Evolutionary conservation across 2,888 invertebrate genomes (phyloP).

Genomic region (Diaprepes abbreviatus): DNA sequence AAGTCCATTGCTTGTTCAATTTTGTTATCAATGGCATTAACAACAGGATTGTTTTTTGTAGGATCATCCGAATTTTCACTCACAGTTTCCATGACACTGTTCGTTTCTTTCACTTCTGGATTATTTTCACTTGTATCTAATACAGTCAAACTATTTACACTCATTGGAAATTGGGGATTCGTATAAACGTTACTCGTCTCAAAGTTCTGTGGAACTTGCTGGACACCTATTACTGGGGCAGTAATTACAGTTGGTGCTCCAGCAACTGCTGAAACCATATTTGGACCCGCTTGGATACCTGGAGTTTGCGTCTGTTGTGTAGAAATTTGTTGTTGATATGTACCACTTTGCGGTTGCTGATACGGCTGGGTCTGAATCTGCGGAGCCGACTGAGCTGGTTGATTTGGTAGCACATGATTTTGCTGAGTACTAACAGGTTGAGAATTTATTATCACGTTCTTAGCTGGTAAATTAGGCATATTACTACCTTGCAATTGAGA

Average conservation of each 20-base stretch:
- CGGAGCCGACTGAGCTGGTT: conserved; percentile 46
- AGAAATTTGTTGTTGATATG: conserved; percentile 42
- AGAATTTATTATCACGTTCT: conserved; percentile 61
- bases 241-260: conserved; percentile 43
- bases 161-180: conserved; percentile 65
- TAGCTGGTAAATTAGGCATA: conserved; percentile 62
- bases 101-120: conserved; percentile 31
- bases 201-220: conserved; percentile 36
- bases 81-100: conserved; percentile 54
- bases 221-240: conserved; percentile 29
- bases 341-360: conserved; percentile 51
- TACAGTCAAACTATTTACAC: conserved; percentile 62
- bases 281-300: conserved; percentile 1
- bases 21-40: conserved; percentile 83
- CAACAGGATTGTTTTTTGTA: conserved; percentile 65
- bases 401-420: conserved; percentile 53
- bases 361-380: conserved; percentile 49
- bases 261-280: conserved; percentile 37
- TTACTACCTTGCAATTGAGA: conserved; percentile 55
- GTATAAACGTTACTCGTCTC: conserved; percentile 62
- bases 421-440: conserved; percentile 47
- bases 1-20: conserved; percentile 86
- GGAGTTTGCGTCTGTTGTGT: conserved; percentile 13
- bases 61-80: conserved; percentile 60
- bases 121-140: conserved; percentile 54